Evolutionary conservation across 2,113 vertebrate species (phyloP), one percentile per base, ranked within the genome.

Genomic region (Aphyosemion australe): DNA sequence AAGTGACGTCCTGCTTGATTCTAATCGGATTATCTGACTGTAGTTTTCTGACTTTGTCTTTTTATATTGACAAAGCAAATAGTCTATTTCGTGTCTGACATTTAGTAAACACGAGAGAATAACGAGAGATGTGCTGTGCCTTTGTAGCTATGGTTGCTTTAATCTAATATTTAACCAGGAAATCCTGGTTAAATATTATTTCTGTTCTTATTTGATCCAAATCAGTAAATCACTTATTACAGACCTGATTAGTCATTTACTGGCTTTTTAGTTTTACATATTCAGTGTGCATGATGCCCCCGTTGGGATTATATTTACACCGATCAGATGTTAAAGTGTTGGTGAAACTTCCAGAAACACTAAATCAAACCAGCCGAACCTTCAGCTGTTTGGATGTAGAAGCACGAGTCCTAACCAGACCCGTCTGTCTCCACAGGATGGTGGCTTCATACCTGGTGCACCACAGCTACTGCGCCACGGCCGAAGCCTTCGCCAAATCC

Each of bases 381-480:
- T 37, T 37, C 34, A 7, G 34, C 9, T 37, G 34, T 37, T 37
- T 37, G 8, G 10, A 19, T 48, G 15, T 47, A 18, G 16, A 47
- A 8, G 45, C 6, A 16, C 12, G 46, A 3, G 43, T 48, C 7
- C 8, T 19, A 48, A 46, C 2, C 6, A n/a, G 10, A 37, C 51
- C 6, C 21, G 13, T 0, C 0, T 56, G 60, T 56, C 66, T 53
- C 66, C 76, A 72, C 91, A 99, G 97, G 89, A 98, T 99, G 97
- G 97, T 98, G 77, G 97, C 97, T 48, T 98, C 97, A 76, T 99
- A 99, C 72, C 92, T 99, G 91, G 97, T 99, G 79, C 97, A 99
- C 83, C 97, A 99, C 90, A 97, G 97, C 79, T 99, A 99, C 80
- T 99, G 97, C 82, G 96, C 96, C 84, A 99, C 97, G 58, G 97